phyloP scores from a whole-genome alignment of 2,797 vertebrate species.

The Sphenopsis melanotis region DNA sequence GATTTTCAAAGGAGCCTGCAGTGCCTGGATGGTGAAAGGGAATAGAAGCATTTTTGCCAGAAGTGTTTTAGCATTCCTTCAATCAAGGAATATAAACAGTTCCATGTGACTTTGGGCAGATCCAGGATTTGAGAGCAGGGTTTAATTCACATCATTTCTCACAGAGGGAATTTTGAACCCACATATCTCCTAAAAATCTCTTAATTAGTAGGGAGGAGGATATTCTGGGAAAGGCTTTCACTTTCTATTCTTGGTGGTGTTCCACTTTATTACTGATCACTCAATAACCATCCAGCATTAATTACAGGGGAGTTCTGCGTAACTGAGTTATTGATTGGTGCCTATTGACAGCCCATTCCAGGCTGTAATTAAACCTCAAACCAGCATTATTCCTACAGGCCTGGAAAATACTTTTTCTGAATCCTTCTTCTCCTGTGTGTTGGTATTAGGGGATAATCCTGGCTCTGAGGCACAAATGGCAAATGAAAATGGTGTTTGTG shows the following conservation, averaged over 20 bases:
- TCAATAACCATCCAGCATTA: not conserved
- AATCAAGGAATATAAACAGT: conserved; percentile 52
- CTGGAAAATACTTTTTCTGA: not conserved
- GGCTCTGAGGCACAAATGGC: not conserved
- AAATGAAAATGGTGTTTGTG: not conserved
- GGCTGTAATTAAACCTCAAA: not conserved
- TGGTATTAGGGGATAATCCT: not conserved
- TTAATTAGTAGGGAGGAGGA: not conserved
- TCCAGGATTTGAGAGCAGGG: conserved; percentile 23
- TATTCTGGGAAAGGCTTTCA: not conserved
- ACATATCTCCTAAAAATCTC: not conserved
- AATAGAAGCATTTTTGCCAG: conserved; percentile 17
- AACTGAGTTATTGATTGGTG: not conserved
- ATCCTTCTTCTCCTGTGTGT: not conserved
- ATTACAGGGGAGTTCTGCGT: not conserved
- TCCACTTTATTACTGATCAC: not conserved
- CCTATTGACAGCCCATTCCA: not conserved
- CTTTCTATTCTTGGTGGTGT: not conserved
- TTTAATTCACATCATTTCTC: conserved; percentile 14
- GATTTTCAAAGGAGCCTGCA: not conserved
- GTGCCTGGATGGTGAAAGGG: not conserved
- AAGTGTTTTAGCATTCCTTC: conserved; percentile 45
- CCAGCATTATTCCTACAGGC: not conserved
- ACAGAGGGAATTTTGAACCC: conserved; percentile 21
- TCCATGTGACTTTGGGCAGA: conserved; percentile 45